Conservation (phyloP, 2,113 vertebrate species). For the Labeo catla region DNA sequence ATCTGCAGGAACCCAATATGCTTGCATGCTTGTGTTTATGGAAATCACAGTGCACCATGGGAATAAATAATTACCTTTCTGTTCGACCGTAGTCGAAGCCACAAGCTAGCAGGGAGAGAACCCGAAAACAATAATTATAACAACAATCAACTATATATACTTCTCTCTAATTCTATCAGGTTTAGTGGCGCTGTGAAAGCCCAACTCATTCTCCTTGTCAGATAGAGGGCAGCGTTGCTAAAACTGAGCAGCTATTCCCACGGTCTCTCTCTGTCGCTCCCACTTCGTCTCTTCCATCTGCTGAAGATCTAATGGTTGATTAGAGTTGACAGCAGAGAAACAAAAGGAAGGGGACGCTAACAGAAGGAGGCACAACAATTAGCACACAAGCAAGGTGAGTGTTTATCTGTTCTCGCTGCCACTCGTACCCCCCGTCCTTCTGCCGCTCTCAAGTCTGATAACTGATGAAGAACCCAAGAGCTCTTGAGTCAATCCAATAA, state of each 20-base stretch:
- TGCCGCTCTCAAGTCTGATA: background rate
- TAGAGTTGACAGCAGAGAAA: slow-evolving; percentile 42
- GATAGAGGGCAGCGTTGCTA: slow-evolving; percentile 42
- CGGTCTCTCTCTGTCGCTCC: slow-evolving; percentile 38
- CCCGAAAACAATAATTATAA: slow-evolving; percentile 62
- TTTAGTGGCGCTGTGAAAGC: background rate
- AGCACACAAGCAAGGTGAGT: slow-evolving; percentile 42
- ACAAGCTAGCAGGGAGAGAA: background rate
- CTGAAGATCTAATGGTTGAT: slow-evolving; percentile 43
- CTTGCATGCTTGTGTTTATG: slow-evolving; percentile 76
- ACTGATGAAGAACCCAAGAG: slow-evolving; percentile 34
- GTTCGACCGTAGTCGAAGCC: slow-evolving; percentile 10
- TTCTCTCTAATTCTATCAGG: slow-evolving; percentile 8
- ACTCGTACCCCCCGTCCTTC: slow-evolving; percentile 5
- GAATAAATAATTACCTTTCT: slow-evolving; percentile 55
- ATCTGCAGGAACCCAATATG: slow-evolving; percentile 79
- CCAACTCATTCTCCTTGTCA: slow-evolving; percentile 34
- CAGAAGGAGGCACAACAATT: slow-evolving; percentile 47
- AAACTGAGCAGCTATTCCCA: slow-evolving; percentile 35
- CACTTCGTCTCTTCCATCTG: slow-evolving; percentile 33
- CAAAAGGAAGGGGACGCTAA: slow-evolving; percentile 37
- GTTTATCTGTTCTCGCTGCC: slow-evolving; percentile 32
- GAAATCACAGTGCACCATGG: slow-evolving; percentile 70
- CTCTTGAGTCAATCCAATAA: slow-evolving; percentile 34
- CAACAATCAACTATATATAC: slow-evolving; percentile 19